These are phyloP conservation scores for Hypotaenidia philippensis DNA, from an alignment of 2,797 vertebrate genomes.

Conservation along the genomic window DNA sequence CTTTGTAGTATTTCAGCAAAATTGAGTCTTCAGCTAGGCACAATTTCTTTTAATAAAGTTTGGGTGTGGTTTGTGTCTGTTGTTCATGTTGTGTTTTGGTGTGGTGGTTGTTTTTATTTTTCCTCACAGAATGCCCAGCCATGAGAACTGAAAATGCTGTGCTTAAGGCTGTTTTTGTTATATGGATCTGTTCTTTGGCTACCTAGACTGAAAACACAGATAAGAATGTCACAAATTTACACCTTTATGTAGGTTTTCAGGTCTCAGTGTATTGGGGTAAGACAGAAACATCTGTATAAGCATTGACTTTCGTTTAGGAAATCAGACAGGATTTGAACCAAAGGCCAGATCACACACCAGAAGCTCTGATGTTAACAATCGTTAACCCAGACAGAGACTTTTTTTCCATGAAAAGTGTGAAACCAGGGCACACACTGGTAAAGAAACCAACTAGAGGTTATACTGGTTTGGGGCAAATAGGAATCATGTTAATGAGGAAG, in stretches of 20 bases:
- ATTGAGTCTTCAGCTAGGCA: background rate
- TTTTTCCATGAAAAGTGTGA: background rate
- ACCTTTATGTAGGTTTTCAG: background rate
- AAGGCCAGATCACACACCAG: background rate
- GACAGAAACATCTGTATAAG: background rate
- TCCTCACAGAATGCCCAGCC: background rate
- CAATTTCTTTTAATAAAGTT: background rate
- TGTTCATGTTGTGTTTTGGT: too few species aligned
- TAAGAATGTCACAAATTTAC: background rate
- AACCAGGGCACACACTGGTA: background rate
- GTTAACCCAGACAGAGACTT: background rate
- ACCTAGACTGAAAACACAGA: background rate
- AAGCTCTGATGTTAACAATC: background rate
- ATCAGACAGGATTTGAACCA: background rate
- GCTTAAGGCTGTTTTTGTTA: background rate
- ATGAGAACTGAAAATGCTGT: background rate
- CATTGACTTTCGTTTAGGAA: background rate
- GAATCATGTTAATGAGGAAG: background rate
- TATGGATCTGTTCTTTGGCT: background rate
- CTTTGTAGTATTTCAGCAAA: background rate
- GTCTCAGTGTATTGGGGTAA: background rate
- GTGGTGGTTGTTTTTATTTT: too few species aligned
- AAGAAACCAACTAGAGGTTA: background rate
- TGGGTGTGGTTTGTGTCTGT: background rate
- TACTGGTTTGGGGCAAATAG: background rate